A percentile compares a stretch with the other conserved stretches of the same genome.
Conservation (phyloP, 2,113 vertebrate genomes). For the Telmatochromis brichardi region DNA sequence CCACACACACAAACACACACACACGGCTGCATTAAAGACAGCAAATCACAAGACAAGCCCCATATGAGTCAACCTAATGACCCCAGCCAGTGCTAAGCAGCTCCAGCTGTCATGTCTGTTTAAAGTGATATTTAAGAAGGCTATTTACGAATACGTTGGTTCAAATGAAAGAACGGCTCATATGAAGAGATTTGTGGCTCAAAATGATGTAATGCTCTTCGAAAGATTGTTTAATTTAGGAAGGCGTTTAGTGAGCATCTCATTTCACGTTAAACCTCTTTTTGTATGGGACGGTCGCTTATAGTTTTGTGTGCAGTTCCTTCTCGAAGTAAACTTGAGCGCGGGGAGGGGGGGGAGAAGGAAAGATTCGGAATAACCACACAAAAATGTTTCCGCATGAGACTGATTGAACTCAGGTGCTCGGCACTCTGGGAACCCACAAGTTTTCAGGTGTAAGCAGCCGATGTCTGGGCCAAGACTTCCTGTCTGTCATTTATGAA, state of each 20-base stretch:
- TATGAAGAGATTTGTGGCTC: background rate
- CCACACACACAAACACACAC: background rate
- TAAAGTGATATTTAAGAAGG: background rate
- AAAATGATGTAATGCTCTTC: background rate
- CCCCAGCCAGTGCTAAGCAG: background rate
- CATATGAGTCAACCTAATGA: background rate
- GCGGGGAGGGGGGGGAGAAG: fast-evolving
- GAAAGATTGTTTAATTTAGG: background rate
- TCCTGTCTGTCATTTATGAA: background rate
- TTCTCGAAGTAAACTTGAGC: background rate
- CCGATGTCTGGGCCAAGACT: background rate
- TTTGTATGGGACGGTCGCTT: background rate
- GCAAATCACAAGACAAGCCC: background rate
- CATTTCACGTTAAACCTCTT: background rate
- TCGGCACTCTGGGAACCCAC: background rate
- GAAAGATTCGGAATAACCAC: background rate
- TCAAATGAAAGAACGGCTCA: background rate
- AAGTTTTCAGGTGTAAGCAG: background rate
- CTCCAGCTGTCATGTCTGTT: background rate
- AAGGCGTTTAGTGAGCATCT: background rate
- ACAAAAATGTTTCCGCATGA: background rate
- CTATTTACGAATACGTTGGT: background rate
- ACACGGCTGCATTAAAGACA: background rate
- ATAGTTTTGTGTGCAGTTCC: background rate
- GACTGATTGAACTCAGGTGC: background rate